Base-by-base conservation (phyloP, 2,113 vertebrate genomes). In the Climacteris rufus region DNA sequence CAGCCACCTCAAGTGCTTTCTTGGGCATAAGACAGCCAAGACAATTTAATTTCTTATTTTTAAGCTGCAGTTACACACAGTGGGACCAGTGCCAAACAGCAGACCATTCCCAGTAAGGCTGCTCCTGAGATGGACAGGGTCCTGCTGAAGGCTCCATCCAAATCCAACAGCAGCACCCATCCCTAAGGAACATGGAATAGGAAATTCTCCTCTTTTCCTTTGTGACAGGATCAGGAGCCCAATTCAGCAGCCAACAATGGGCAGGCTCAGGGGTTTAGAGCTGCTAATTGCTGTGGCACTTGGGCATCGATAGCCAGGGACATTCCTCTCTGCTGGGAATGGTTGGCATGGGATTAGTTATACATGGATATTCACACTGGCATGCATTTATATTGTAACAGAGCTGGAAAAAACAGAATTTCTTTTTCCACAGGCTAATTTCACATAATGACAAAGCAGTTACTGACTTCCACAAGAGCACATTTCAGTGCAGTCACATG, bases 381-480 rank as follows among this genome's bases (percentile, higher is more conserved):
- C 44, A 27, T 3, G 56, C 80, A 64, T 28, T 85, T 37, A 8
- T 42, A 44, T 40, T 50, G 50, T 22, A 65, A 77, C 42, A 52
- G 57, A 80, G 54, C 19, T 87, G 63, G 57, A 54, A 83, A 83
- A 77, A 35, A 3, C 54, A 28, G 10, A 12, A 65, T 57, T 91
- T n/a, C 35, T 83, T 64, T 63, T 71, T 82, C 86, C 88, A 63
- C 27, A n/a, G 78, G 45, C 84, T 76, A 37, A 61, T 95, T 89
- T 23, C 64, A 54, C 82, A 14, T 21, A 37, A 63, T 60, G 87
- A 94, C 84, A 76, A 68, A 87, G 87, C 84, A 80, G 31, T 69
- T 56, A 13, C 56, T 84, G 92, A 81, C 69, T 83, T 72, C 57
- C 57, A 82, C 52, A 64, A 44, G 56, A 74, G 57, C 66, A 59